Base-by-base conservation (phyloP, 1,140 invertebrate species). In the Ectropis grisescens region DNA sequence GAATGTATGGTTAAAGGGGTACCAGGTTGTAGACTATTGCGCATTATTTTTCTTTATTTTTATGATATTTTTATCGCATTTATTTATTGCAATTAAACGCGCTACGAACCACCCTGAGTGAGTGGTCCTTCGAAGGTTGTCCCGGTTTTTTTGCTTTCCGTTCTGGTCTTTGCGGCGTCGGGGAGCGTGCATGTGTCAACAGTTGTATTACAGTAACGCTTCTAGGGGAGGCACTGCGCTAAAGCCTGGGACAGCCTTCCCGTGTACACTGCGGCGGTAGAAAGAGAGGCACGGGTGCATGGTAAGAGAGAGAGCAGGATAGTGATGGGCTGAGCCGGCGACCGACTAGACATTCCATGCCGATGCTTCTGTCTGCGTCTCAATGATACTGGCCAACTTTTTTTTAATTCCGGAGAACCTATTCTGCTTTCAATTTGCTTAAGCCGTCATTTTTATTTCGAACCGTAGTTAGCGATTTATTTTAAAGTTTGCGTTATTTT, bases 61-160 rank as follows among this genome's bases (percentile, higher is more conserved):
- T 19, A 19, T 26, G 66, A 59, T 74, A 79, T 79, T 64, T n/a
- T 47, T 74, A 79, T 78, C 67, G 72, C 74, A 69, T 81, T 64
- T 81, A 76, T 76, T 79, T 81, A 76, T 75, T 65, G 50, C 60
- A 53, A 64, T 66, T 64, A 4, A 56, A 47, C 65, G 68, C 49
- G 75, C 76, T 72, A 64, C 56, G 49, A 50, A 32, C 48, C 44
- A 58, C 51, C 62, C 64, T 55, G 45, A n/a, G 58, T 64, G 67
- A 70, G 72, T 65, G 75, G 74, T 78, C 80, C 76, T 78, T 82
- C 76, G 67, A 84, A 82, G 80, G 79, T 84, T 82, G 80, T 82
- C 82, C 82, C 79, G 79, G 80, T 81, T 82, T 83, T n/a, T 82
- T 75, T 68, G 68, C 70, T 82, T 79, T 74, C 75, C 59, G 60